A percentile compares a stretch with the other conserved stretches of the same genome.
phyloP scores from a whole-genome alignment of 2,888 invertebrate genomes.

The Rhingia rostrata region DNA sequence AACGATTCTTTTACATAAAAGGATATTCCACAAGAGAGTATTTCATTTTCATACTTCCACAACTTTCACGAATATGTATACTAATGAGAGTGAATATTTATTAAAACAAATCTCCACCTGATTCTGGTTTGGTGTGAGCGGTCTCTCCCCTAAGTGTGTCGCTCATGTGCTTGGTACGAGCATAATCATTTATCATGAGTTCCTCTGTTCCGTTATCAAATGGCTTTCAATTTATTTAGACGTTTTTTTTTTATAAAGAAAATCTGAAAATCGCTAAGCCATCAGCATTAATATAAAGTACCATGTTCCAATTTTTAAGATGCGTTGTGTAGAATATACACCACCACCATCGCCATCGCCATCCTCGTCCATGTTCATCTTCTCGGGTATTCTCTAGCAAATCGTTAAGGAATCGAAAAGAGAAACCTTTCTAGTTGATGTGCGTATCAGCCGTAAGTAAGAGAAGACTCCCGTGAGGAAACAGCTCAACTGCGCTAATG shows the following conservation, averaged over 20 bases:
- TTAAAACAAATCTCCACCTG: conserved; percentile 56
- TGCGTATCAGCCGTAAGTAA: not conserved
- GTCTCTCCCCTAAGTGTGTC: conserved; percentile 7
- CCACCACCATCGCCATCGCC: not conserved
- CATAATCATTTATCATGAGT: conserved; percentile 63
- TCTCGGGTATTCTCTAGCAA: conserved; percentile 42
- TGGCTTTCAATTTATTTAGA: conserved; percentile 66
- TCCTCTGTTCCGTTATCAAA: conserved; percentile 53
- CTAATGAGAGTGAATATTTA: conserved; percentile 10
- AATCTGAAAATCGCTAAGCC: conserved; percentile 55
- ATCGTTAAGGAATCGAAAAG: conserved; percentile 52
- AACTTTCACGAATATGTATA: no score
- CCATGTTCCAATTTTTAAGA: conserved; percentile 8
- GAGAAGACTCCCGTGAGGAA: conserved; percentile 63
- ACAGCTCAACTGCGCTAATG: conserved; percentile 64
- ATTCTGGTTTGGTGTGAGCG: conserved; percentile 13
- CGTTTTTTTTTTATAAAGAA: conserved; percentile 11
- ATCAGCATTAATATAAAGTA: conserved; percentile 58
- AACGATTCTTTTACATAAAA: conserved; percentile 17
- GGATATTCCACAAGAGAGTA: conserved; percentile 39
- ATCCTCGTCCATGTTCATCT: conserved; percentile 22
- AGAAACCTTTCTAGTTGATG: conserved; percentile 14
- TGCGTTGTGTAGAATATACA: conserved; percentile 12
- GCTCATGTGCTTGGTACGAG: conserved; percentile 29
- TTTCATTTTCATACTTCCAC: conserved; percentile 13